These are phyloP conservation scores for Panthera tigris DNA, from an alignment of 2,113 vertebrate genomes.

Conservation along the genomic window DNA sequence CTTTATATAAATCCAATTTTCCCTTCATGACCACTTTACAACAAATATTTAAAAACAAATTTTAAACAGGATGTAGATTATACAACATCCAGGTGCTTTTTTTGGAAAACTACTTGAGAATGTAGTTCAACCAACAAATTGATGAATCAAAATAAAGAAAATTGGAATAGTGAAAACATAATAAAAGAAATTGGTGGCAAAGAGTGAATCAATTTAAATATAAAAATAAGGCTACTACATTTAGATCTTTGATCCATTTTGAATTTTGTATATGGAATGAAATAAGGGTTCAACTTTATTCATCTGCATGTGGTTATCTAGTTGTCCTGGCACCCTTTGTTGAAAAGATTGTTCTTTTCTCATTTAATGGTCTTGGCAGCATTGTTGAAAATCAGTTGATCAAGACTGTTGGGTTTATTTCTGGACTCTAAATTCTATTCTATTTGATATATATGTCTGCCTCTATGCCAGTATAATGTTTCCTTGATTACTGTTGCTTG, in stretches of 20 bases:
- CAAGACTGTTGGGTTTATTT: neutral
- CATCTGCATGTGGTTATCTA: neutral
- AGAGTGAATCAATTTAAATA: neutral
- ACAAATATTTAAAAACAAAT: neutral
- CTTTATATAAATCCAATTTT: neutral
- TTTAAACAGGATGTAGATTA: neutral
- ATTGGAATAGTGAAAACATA: neutral
- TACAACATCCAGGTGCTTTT: neutral
- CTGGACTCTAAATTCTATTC: neutral
- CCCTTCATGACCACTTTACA: neutral
- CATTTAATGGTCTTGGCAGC: neutral
- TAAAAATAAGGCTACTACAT: neutral
- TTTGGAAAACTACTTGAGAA: neutral
- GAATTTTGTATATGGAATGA: neutral
- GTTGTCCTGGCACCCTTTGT: neutral
- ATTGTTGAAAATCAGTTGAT: neutral
- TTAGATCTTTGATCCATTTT: neutral
- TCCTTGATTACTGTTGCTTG: neutral
- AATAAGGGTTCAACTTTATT: neutral
- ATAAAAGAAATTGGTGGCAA: neutral
- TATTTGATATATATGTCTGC: neutral
- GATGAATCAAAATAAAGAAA: neutral
- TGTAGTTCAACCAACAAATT: neutral
- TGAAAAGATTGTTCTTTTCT: neutral
- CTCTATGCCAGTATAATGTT: neutral